phyloP scores from a whole-genome alignment of 2,888 invertebrate genomes.

The Petrophora chlorosata region DNA sequence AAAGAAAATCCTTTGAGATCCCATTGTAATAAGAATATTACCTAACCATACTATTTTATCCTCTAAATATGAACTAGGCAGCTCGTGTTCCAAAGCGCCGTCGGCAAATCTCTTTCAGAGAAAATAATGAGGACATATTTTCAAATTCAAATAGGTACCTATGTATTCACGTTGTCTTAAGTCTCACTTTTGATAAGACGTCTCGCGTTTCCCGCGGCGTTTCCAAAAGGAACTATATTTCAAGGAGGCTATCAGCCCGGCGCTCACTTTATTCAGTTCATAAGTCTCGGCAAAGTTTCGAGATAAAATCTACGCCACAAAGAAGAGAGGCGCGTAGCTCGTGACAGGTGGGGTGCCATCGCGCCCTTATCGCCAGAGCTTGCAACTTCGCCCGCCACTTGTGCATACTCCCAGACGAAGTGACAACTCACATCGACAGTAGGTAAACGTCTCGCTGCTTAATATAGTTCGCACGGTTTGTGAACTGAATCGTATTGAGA shows the following conservation, averaged over 20 bases:
- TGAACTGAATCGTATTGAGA: slow-evolving; percentile 3
- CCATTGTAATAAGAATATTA: too few relatives aligned
- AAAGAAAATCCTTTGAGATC: too few relatives aligned
- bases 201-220: slow-evolving; percentile 43
- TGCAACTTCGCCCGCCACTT: slow-evolving; percentile 47
- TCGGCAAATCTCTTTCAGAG: slow-evolving; percentile 14
- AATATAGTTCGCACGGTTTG: slow-evolving; percentile 2
- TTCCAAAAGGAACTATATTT: slow-evolving; percentile 45
- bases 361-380: slow-evolving; percentile 49
- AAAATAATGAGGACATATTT: slow-evolving; percentile 17
- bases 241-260: slow-evolving; percentile 44
- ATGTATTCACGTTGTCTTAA: slow-evolving; percentile 38
- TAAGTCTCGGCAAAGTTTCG: slow-evolving; percentile 58
- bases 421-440: slow-evolving; percentile 38
- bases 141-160: slow-evolving; percentile 16
- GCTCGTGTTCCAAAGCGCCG: slow-evolving; percentile 2
- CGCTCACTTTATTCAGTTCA: slow-evolving; percentile 56
- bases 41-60: too few relatives aligned
- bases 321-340: slow-evolving; percentile 50
- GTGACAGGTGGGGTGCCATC: slow-evolving; percentile 52
- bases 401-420: slow-evolving; percentile 32
- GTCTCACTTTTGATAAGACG: slow-evolving; percentile 41
- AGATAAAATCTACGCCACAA: slow-evolving; percentile 64
- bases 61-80: slow-evolving; percentile 4
- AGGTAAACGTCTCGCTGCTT: slow-evolving; percentile 30